These are phyloP conservation scores for Diloba caeruleocephala DNA, from an alignment of 2,888 invertebrate genomes.

Conservation along the genomic window DNA sequence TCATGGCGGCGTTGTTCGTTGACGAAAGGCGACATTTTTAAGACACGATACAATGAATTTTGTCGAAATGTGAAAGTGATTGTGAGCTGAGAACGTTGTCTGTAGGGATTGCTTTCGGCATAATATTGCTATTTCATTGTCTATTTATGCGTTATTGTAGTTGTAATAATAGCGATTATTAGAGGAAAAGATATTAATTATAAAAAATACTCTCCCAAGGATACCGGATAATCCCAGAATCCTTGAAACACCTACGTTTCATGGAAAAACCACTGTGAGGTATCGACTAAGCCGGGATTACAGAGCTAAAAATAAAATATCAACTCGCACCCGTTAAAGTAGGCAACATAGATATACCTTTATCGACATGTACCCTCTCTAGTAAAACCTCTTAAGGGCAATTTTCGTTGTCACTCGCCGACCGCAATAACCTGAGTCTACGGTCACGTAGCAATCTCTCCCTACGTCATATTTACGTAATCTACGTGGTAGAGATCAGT, in stretches of 20 bases:
- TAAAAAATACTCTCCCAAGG: no score
- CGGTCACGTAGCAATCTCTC: conserved; percentile 19
- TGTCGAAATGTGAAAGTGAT: no score
- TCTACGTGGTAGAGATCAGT: conserved; percentile 11
- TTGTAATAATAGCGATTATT: no score
- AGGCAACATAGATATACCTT: conserved; percentile 14
- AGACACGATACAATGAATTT: no score
- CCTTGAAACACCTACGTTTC: background rate
- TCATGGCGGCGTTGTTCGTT: no score
- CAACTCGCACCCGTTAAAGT: background rate
- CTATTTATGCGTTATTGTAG: no score
- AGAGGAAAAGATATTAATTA: no score
- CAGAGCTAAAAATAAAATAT: background rate
- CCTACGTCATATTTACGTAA: conserved; percentile 34
- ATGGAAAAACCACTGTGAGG: background rate
- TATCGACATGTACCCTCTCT: conserved; percentile 27
- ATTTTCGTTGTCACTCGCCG: conserved; percentile 24
- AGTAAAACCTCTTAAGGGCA: conserved; percentile 4
- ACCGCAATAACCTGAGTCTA: conserved; percentile 36
- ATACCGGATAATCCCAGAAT: background rate
- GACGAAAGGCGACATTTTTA: no score
- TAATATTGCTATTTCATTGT: no score
- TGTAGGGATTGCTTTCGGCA: no score
- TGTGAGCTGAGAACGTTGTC: no score
- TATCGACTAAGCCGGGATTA: no score